Conservation (phyloP, 1,140 invertebrate genomes). For the Phthorimaea operculella region DNA sequence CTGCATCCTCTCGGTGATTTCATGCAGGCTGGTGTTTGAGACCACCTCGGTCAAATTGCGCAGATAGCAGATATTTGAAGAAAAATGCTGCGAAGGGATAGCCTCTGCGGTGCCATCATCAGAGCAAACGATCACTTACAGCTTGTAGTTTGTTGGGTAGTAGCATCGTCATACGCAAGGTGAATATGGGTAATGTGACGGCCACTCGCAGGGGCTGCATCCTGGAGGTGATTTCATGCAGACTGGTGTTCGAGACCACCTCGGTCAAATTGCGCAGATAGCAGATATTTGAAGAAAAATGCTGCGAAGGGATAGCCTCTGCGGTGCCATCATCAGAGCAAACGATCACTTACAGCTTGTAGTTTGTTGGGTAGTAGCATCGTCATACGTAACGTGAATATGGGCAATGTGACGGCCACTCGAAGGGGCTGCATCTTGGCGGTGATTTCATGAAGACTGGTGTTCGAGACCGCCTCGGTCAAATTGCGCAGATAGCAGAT, state of each 20-base stretch:
- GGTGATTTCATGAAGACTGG: constrained; percentile 21
- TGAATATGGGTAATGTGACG: constrained; percentile 47
- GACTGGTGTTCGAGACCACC: constrained; percentile 17
- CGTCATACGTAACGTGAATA: constrained; percentile 56
- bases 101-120: too few relatives aligned
- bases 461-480: too few relatives aligned
- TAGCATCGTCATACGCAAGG: constrained; percentile 52
- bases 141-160: constrained; percentile 44
- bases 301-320: too few relatives aligned
- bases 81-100: too few relatives aligned
- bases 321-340: constrained; percentile 41
- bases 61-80: too few relatives aligned
- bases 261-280: constrained; percentile 26
- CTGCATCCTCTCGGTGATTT: constrained; percentile 26
- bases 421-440: constrained; percentile 28
- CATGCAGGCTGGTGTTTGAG: constrained; percentile 18
- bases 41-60: too few relatives aligned
- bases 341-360: too few relatives aligned
- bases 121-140: too few relatives aligned
- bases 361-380: too few relatives aligned
- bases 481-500: too few relatives aligned
- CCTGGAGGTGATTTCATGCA: constrained; percentile 17
- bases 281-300: too few relatives aligned
- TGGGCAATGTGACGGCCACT: constrained; percentile 37
- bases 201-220: constrained; percentile 35